Percentiles rank a stretch among this genome's conserved stretches.
Evolutionary conservation across 1,140 invertebrate species (phyloP).

Genomic region (Manduca sexta): DNA sequence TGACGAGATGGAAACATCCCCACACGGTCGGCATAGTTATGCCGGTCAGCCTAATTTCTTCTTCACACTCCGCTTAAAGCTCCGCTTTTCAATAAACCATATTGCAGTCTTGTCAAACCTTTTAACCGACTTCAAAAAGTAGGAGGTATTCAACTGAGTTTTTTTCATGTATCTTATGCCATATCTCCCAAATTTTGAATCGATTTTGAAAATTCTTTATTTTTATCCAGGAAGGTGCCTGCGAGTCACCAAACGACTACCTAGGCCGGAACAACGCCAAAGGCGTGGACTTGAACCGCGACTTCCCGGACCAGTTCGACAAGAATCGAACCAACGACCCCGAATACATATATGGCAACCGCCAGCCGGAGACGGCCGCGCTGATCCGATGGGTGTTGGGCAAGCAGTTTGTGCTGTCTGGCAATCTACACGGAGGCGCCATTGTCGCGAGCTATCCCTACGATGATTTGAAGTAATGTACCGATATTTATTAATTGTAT

Average conservation of each 20-base stretch:
- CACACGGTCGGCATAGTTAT: too few relatives aligned
- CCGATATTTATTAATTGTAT: too few relatives aligned
- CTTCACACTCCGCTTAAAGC: too few relatives aligned
- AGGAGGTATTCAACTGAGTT: not conserved
- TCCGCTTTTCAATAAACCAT: too few relatives aligned
- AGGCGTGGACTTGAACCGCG: constrained; percentile 86
- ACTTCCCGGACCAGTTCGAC: constrained; percentile 92
- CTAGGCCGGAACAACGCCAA: constrained; percentile 86
- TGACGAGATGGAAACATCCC: too few relatives aligned
- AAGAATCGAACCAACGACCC: constrained; percentile 36
- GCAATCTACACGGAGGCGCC: constrained; percentile 93
- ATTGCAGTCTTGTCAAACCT: too few relatives aligned
- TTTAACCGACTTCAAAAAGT: too few relatives aligned
- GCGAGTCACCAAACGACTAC: constrained; percentile 79
- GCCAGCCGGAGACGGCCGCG: constrained; percentile 93
- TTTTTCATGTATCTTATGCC: not conserved
- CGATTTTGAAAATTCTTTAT: not conserved
- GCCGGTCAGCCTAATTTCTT: too few relatives aligned
- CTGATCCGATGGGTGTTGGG: constrained; percentile 91
- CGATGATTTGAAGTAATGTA: constrained; percentile 83
- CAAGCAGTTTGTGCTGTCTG: constrained; percentile 92
- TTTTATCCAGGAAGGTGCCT: constrained; percentile 82
- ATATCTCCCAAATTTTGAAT: not conserved
- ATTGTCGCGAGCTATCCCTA: constrained; percentile 94
- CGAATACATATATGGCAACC: constrained; percentile 48